phyloP scores from a whole-genome alignment of 2,113 vertebrate genomes.

The Myiagra hebetior region DNA sequence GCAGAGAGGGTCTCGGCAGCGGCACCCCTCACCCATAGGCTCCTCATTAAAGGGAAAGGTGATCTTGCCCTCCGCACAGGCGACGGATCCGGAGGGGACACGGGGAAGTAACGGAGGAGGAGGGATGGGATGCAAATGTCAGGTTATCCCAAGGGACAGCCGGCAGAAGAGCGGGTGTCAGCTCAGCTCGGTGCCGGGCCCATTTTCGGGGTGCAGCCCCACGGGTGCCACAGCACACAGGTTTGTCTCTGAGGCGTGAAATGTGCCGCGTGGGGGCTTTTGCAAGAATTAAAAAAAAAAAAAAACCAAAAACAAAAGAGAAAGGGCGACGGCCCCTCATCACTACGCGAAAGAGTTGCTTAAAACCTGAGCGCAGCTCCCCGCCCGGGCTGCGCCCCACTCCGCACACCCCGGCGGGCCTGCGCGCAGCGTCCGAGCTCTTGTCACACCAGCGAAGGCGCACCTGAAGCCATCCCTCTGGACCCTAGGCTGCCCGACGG shows the following conservation, averaged over 20 bases:
- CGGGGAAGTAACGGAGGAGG: neutral
- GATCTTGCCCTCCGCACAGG: neutral
- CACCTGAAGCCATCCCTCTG: neutral
- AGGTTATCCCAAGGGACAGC: neutral
- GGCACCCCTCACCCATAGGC: neutral
- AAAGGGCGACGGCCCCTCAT: neutral
- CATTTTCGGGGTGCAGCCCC: neutral
- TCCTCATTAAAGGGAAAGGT: neutral
- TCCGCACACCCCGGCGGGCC: neutral
- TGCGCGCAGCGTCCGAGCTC: neutral
- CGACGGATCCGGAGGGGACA: neutral
- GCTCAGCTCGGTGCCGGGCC: neutral
- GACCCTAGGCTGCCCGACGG: rapidly evolving
- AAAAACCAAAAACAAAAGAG: no score
- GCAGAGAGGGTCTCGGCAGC: neutral
- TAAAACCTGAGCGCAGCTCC: neutral
- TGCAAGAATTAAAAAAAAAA: neutral
- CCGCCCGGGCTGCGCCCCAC: neutral
- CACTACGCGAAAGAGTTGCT: neutral
- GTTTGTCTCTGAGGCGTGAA: neutral
- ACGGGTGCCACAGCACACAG: rapidly evolving
- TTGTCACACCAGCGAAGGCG: neutral
- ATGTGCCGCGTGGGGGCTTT: neutral
- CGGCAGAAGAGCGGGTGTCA: neutral
- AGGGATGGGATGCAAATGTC: neutral